Percentiles rank a stretch among this genome's conserved stretches.
These are phyloP conservation scores for Bilobella aurantiaca DNA, from an alignment of 1,140 invertebrate genomes.

Conservation along the genomic window DNA sequence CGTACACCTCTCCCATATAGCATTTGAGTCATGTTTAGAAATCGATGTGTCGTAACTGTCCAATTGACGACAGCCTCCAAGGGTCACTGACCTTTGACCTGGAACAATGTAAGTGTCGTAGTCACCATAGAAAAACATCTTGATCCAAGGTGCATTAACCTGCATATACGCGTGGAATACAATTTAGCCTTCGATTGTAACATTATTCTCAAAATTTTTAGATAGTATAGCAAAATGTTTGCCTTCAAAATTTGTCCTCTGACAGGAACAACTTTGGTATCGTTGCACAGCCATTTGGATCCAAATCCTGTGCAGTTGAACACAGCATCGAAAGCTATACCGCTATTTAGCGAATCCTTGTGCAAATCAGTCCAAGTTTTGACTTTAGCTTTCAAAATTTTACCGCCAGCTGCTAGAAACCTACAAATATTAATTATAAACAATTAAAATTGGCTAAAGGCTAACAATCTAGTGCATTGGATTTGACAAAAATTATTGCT, in stretches of 20 bases:
- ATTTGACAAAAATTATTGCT: not conserved
- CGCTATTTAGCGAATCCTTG: conserved; percentile 43
- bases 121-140: conserved; percentile 73
- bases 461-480: no score
- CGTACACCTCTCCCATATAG: conserved; percentile 63
- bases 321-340: conserved; percentile 56
- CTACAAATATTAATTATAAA: conserved; percentile 36
- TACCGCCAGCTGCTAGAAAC: conserved; percentile 49
- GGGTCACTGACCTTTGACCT: conserved; percentile 56
- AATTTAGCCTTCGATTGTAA: no score
- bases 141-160: conserved; percentile 80
- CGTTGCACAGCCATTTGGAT: conserved; percentile 62
- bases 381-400: conserved; percentile 48
- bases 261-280: conserved; percentile 67
- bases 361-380: conserved; percentile 45
- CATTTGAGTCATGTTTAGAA: conserved; percentile 56
- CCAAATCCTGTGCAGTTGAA: conserved; percentile 83
- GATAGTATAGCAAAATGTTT: no score
- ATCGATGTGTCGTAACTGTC: conserved; percentile 61
- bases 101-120: conserved; percentile 77
- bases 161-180: no score
- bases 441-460: conserved; percentile 10
- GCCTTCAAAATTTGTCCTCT: conserved; percentile 79
- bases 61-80: conserved; percentile 72
- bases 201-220: no score